phyloP scores from a whole-genome alignment of 2,888 invertebrate genomes.

The Chalcis sispes region DNA sequence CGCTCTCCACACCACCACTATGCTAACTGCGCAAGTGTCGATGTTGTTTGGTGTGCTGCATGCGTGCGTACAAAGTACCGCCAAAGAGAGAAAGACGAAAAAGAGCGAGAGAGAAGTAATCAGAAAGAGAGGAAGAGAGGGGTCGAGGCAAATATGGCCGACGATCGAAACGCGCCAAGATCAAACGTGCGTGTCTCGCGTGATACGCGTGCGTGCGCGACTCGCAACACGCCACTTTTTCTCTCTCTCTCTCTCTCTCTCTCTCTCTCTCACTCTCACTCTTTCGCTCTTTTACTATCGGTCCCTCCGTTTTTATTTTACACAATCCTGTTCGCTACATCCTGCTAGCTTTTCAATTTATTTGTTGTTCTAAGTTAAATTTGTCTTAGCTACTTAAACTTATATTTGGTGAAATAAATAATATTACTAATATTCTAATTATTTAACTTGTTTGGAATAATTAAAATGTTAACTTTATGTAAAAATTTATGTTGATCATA shows the following conservation, averaged over 20 bases:
- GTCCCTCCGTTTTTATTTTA: neutral
- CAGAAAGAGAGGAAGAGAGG: neutral
- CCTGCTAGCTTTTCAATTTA: too few species aligned
- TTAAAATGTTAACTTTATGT: too few species aligned
- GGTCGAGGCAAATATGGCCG: slow-evolving; percentile 14
- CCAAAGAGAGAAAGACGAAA: too few species aligned
- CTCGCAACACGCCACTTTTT: slow-evolving; percentile 30
- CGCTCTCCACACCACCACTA: neutral
- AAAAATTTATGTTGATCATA: too few species aligned
- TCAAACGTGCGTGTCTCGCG: slow-evolving; percentile 58
- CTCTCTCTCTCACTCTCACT: neutral
- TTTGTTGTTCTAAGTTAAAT: too few species aligned
- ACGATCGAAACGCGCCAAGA: slow-evolving; percentile 62
- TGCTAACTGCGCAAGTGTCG: neutral
- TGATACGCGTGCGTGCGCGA: slow-evolving; percentile 59
- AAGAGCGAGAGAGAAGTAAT: too few species aligned
- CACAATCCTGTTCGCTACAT: neutral
- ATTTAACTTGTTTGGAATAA: too few species aligned
- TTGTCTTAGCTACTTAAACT: too few species aligned
- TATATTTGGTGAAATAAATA: too few species aligned
- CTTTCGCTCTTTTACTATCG: neutral
- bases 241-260: too few species aligned
- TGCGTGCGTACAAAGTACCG: too few species aligned
- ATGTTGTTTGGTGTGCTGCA: neutral
- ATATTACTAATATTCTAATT: too few species aligned